Percentiles rank a stretch among this genome's conserved stretches.
phyloP scores from a whole-genome alignment of 2,888 invertebrate species.

The Disparrhopalites patrizii region DNA sequence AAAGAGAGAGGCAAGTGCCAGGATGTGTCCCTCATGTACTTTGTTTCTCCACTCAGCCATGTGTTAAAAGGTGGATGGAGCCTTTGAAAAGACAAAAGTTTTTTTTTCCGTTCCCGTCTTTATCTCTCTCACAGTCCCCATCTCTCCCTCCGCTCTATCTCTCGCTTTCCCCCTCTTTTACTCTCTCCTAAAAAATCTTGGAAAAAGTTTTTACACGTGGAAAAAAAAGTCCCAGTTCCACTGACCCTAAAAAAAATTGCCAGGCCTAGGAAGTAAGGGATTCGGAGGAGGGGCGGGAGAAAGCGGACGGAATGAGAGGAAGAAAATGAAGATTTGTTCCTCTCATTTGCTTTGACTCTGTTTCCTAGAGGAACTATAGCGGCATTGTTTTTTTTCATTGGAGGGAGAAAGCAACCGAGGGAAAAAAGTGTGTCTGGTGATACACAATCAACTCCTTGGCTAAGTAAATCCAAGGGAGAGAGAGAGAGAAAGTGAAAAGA shows the following conservation, averaged over 20 bases:
- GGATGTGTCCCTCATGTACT: constrained; percentile 9
- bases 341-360: constrained; percentile 13
- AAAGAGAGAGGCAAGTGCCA: constrained; percentile 6
- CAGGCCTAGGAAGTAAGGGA: background rate
- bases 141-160: background rate
- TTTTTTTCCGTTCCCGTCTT: no score
- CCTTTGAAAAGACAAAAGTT: constrained; percentile 3
- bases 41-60: background rate
- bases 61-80: background rate
- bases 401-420: no score
- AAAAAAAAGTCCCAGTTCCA: constrained; percentile 9
- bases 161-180: background rate
- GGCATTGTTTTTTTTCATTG: no score
- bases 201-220: constrained; percentile 11
- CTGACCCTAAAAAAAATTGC: constrained; percentile 18
- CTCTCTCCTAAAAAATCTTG: background rate
- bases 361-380: no score
- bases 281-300: background rate
- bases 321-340: constrained; percentile 21
- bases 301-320: no score
- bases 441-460: background rate
- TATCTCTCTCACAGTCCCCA: background rate
- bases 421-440: background rate
- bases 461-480: background rate
- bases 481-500: background rate